phyloP scores from a whole-genome alignment of 2,888 invertebrate species.

The Labia minor region DNA sequence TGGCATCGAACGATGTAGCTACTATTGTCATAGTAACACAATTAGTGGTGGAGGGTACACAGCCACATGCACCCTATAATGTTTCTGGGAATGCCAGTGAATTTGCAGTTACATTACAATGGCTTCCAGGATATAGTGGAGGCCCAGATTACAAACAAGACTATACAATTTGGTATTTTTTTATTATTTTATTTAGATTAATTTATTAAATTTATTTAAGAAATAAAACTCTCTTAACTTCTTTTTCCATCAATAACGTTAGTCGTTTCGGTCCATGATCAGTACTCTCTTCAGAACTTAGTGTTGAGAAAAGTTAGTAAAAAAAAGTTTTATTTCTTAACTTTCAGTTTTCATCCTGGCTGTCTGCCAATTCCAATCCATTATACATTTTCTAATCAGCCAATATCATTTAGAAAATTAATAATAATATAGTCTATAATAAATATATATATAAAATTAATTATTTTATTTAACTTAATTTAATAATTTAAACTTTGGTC shows the following conservation, averaged over 20 bases:
- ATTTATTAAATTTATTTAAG: too few relatives aligned
- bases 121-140: conserved; percentile 93
- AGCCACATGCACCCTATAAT: conserved; percentile 95
- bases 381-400: too few relatives aligned
- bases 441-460: too few relatives aligned
- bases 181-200: neutral
- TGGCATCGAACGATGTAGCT: conserved; percentile 89
- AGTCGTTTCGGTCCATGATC: neutral
- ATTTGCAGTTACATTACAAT: conserved; percentile 79
- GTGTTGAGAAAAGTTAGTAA: too few relatives aligned
- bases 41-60: conserved; percentile 84
- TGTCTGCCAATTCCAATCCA: too few relatives aligned
- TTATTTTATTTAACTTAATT: too few relatives aligned
- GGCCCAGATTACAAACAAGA: conserved; percentile 91
- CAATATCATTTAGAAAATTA: too few relatives aligned
- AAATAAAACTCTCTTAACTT: neutral
- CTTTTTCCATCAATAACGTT: neutral
- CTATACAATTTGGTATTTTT: conserved; percentile 76
- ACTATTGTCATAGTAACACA: conserved; percentile 86
- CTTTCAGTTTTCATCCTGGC: too few relatives aligned
- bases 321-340: too few relatives aligned
- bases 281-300: neutral
- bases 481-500: too few relatives aligned
- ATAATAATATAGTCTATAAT: too few relatives aligned
- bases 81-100: conserved; percentile 80